Percentiles rank a stretch among this genome's conserved stretches.
These are phyloP conservation scores for Zaprionus lineosus DNA, from an alignment of 2,888 invertebrate species.

Conservation along the genomic window DNA sequence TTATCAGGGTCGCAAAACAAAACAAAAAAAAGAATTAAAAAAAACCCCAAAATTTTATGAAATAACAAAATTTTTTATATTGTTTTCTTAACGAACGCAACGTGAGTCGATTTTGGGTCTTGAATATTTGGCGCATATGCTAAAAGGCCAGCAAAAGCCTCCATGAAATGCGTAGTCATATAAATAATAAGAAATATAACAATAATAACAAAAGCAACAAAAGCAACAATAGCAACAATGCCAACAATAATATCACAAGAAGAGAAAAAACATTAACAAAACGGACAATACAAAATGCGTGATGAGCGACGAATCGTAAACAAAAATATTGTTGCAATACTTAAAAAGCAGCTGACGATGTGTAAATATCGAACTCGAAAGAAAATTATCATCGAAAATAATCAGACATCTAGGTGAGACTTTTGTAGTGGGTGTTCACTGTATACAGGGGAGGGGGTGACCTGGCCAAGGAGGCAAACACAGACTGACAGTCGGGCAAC, in stretches of 20 bases:
- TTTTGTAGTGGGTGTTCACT: constrained; percentile 21
- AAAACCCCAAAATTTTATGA: no score
- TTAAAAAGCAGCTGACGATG: constrained; percentile 51
- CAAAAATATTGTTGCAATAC: constrained; percentile 41
- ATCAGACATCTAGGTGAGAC: constrained; percentile 48
- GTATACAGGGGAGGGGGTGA: background rate
- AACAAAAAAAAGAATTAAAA: background rate
- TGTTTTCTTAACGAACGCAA: no score
- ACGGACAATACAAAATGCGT: constrained; percentile 33
- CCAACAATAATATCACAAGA: constrained; percentile 28
- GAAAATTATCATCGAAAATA: constrained; percentile 19
- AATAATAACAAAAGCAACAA: background rate
- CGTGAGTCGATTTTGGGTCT: constrained; percentile 52
- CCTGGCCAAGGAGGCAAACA: constrained; percentile 27
- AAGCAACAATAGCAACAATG: constrained; percentile 12
- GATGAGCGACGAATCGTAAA: constrained; percentile 28
- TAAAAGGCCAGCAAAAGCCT: constrained; percentile 10
- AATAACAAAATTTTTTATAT: no score
- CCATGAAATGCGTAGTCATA: constrained; percentile 59
- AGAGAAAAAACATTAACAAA: constrained; percentile 20
- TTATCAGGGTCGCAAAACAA: constrained; percentile 22
- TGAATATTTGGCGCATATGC: constrained; percentile 25
- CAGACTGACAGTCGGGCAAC: constrained; percentile 42
- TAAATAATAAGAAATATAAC: constrained; percentile 52
- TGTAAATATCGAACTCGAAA: constrained; percentile 45